Evolutionary conservation across 2,113 vertebrate genomes (phyloP), one percentile per base, ranked within the genome.

Genomic region (Pygoscelis antarcticus): DNA sequence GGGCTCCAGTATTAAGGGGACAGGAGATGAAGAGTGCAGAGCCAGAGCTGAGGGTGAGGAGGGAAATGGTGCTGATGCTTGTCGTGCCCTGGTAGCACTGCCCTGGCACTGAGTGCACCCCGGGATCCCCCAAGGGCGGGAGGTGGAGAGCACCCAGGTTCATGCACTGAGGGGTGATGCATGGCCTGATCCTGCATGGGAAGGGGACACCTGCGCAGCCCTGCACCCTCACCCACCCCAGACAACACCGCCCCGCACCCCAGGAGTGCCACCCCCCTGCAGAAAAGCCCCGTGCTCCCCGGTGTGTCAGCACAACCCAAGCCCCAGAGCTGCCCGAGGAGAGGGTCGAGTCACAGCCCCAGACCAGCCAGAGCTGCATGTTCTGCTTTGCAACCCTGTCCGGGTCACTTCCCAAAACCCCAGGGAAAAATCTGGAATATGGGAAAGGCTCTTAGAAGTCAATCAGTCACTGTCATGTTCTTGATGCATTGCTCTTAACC

Each of bases 31-130:
- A 61, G 44, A 85, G 32, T 18, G 18, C 26, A 72, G 70, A 92
- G 30, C 13, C 26, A 42, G 42, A 71, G 55, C 42, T 32, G 52
- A 75, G 40, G 75, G 20, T 49, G 27, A 65, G 27, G 12, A 86
- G 15, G 29, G 26, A 87, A 80, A 80, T 10, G 15, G 65, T 74
- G 77, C 36, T 60, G 38, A 30, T 58, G 69, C 18, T 84, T 61
- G 71, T 27, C 2, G 2, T 27, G 38, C 9, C 38, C 57, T 49
- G 14, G 27, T 3, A 57, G 58, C 0, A 1, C 42, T 46, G 18
- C 34, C 49, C 75, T 57, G 29, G 55, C 0, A 0, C 55, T 60
- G 54, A 40, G 46, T 1, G 3, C 21, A 26, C 8, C 11, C 34
- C 19, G 4, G n/a, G 16, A 54, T 4, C 2, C 38, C 21, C 11